Evolutionary conservation across 1,140 invertebrate genomes (phyloP).

Genomic region (Drosophila lini): DNA sequence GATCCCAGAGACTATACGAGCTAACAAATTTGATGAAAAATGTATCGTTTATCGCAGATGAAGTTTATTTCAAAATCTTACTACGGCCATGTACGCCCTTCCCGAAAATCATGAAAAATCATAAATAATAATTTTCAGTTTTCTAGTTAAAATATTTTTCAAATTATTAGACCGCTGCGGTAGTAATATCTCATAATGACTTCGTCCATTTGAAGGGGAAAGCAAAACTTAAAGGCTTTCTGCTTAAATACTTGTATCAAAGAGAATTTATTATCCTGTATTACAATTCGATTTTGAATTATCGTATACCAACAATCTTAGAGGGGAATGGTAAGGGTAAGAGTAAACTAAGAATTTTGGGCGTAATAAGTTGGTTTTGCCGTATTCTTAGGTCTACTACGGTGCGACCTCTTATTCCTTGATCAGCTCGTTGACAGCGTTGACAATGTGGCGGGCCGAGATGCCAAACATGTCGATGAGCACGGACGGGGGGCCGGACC

Average conservation of each 20-base stretch:
- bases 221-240: not conserved
- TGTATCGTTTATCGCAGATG: too few relatives aligned
- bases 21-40: too few relatives aligned
- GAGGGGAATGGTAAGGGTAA: slow-evolving; percentile 18
- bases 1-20: too few relatives aligned
- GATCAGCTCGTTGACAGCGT: slow-evolving; percentile 88
- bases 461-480: slow-evolving; percentile 96
- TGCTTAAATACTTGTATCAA: slow-evolving; percentile 22
- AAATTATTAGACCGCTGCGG: too few relatives aligned
- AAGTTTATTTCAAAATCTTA: too few relatives aligned
- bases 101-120: too few relatives aligned
- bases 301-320: slow-evolving; percentile 13
- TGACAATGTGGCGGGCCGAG: slow-evolving; percentile 91
- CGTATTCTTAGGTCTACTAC: not conserved
- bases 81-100: too few relatives aligned
- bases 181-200: not conserved
- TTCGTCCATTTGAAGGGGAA: not conserved
- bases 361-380: slow-evolving; percentile 6
- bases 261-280: slow-evolving; percentile 30
- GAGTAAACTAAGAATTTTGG: slow-evolving; percentile 4
- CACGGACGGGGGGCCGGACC: slow-evolving; percentile 94
- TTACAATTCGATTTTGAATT: slow-evolving; percentile 17
- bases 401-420: slow-evolving; percentile 84
- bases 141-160: too few relatives aligned
- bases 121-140: too few relatives aligned